A percentile compares a stretch with the other conserved stretches of the same genome.
These are phyloP conservation scores for Telenomus remus DNA, from an alignment of 1,140 invertebrate genomes.

Conservation along the genomic window DNA sequence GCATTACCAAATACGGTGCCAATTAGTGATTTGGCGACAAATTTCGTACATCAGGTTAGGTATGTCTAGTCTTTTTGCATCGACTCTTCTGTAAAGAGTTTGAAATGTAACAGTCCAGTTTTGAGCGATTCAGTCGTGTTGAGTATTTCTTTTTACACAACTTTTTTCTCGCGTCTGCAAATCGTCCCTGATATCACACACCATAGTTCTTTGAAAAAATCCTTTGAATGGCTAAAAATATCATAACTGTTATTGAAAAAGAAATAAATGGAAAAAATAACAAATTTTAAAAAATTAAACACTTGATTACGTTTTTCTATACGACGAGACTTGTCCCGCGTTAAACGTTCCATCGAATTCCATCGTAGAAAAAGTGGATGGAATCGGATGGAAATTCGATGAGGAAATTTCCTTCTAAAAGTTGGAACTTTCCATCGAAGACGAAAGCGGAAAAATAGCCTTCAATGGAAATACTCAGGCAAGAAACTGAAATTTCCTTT, in stretches of 20 bases:
- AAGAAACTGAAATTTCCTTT: no score
- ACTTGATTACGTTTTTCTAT: no score
- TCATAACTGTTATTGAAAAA: background rate
- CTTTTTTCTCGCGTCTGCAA: slow-evolving; percentile 70
- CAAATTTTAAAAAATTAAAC: no score
- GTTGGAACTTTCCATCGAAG: no score
- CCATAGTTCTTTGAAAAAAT: slow-evolving; percentile 73
- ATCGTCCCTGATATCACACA: slow-evolving; percentile 72
- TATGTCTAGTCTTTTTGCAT: slow-evolving; percentile 67
- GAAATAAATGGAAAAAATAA: no score
- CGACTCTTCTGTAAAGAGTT: slow-evolving; percentile 66
- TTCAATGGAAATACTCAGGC: no score
- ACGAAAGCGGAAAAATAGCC: no score
- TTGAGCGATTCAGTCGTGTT: slow-evolving; percentile 68
- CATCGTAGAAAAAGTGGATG: no score
- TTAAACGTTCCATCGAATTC: no score
- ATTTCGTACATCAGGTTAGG: slow-evolving; percentile 68
- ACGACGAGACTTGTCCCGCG: no score
- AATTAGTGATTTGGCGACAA: slow-evolving; percentile 71
- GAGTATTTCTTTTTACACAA: slow-evolving; percentile 71
- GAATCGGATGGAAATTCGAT: no score
- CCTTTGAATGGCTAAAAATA: slow-evolving; percentile 64
- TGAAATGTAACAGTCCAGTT: slow-evolving; percentile 69
- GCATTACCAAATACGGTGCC: slow-evolving; percentile 68
- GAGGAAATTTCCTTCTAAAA: no score